A percentile compares a stretch with the other conserved stretches of the same genome.
Conservation (phyloP, 2,797 vertebrate genomes). For the Myripristis jacobus region DNA sequence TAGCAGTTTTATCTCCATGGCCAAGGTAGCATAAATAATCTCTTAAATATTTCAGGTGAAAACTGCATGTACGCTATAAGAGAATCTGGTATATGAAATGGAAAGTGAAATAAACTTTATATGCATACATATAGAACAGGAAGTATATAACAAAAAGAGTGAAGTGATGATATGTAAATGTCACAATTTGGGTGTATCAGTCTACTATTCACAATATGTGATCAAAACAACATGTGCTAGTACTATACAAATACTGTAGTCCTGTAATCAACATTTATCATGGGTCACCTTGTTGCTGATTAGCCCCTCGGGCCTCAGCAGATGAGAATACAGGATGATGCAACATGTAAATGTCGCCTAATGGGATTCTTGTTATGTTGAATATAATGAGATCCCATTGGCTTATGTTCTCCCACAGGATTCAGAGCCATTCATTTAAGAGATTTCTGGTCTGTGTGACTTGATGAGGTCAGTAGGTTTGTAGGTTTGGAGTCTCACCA, state of each 20-base stretch:
- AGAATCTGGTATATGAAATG: not conserved
- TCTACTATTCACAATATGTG: conserved; percentile 41
- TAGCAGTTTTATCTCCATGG: not conserved
- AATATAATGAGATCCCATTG: conserved; percentile 80
- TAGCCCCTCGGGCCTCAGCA: conserved; percentile 57
- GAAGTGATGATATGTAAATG: conserved; percentile 1
- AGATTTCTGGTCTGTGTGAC: conserved; percentile 66
- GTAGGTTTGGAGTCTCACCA: conserved; percentile 56
- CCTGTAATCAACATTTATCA: conserved; percentile 46
- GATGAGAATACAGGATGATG: conserved; percentile 70
- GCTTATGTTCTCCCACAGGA: conserved; percentile 65
- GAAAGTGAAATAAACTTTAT: not conserved
- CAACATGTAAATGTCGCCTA: conserved; percentile 73
- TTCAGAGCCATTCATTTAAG: conserved; percentile 61
- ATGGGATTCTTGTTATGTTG: conserved; percentile 64
- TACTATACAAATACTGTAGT: conserved; percentile 23
- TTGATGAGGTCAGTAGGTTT: conserved; percentile 71
- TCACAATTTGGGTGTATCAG: conserved; percentile 22
- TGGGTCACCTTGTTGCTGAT: conserved; percentile 58
- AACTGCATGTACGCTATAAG: too few species aligned
- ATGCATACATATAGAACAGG: too few species aligned
- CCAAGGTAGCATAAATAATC: not conserved
- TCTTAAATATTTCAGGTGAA: not conserved
- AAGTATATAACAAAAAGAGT: not conserved
- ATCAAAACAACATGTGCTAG: conserved; percentile 27